Percentiles rank a stretch among this genome's conserved stretches.
Evolutionary conservation across 53 echinoderm and acorn worm genomes (phyloP).

Genomic region (Pentamera pediparva): DNA sequence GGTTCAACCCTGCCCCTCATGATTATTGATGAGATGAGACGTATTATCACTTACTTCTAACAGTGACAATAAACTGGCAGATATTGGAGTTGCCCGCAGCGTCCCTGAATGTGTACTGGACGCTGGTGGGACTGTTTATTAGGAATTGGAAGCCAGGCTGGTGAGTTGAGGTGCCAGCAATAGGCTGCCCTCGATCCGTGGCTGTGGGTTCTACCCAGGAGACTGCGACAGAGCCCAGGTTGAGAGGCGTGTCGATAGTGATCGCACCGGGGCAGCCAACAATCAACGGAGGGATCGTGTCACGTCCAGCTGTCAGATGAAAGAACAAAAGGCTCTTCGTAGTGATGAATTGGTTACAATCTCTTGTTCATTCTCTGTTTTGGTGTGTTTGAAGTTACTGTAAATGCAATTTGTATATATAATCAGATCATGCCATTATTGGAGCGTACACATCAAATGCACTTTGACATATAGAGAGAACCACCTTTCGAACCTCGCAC

Average conservation of each 20-base stretch:
- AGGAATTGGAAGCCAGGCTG: background rate
- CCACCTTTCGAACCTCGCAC: too few relatives aligned
- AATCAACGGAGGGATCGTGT: conserved; percentile 18
- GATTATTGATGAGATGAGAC: too few relatives aligned
- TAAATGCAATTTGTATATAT: too few relatives aligned
- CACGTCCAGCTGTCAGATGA: conserved; percentile 5
- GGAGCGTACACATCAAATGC: too few relatives aligned
- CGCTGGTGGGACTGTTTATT: background rate
- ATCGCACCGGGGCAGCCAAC: conserved; percentile 8
- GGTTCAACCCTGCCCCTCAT: too few relatives aligned
- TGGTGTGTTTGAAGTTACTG: too few relatives aligned
- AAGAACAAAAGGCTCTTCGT: too few relatives aligned
- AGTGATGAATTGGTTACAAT: too few relatives aligned
- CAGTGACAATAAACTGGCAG: background rate
- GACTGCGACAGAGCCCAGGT: background rate
- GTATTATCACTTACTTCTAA: conserved; percentile 15
- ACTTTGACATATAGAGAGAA: too few relatives aligned
- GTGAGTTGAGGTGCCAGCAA: background rate
- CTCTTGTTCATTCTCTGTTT: too few relatives aligned
- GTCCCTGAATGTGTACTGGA: conserved; percentile 1
- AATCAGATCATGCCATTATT: too few relatives aligned
- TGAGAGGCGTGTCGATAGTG: background rate
- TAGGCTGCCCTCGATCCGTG: background rate
- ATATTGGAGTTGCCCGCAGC: background rate
- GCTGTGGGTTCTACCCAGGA: conserved; percentile 12